A percentile compares a stretch with the other conserved stretches of the same genome.
These are phyloP conservation scores for Diloba caeruleocephala DNA, from an alignment of 2,888 invertebrate genomes.

Conservation along the genomic window DNA sequence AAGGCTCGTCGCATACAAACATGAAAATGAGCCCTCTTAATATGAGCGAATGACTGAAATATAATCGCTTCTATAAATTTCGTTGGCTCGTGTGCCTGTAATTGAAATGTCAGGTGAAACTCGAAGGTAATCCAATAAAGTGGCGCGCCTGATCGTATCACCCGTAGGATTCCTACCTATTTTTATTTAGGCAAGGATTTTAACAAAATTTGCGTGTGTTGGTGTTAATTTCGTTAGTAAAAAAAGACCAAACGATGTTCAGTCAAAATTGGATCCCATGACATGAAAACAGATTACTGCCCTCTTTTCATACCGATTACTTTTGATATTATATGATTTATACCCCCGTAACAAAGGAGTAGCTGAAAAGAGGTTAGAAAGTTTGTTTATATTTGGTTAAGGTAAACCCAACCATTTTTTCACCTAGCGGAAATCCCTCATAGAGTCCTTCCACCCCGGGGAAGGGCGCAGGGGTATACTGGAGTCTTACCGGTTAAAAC, in stretches of 20 bases:
- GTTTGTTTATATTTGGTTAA: too few relatives aligned
- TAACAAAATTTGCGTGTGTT: constrained; percentile 8
- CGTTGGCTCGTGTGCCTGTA: constrained; percentile 40
- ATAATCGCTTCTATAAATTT: constrained; percentile 46
- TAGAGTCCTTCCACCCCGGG: too few relatives aligned
- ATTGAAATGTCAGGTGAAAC: constrained; percentile 60
- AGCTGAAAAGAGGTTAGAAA: too few relatives aligned
- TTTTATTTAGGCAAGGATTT: constrained; percentile 34
- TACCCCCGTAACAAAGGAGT: too few relatives aligned
- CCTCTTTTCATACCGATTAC: too few relatives aligned
- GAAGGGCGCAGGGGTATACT: too few relatives aligned
- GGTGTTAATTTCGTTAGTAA: constrained; percentile 30
- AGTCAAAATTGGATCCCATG: too few relatives aligned
- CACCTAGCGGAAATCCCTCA: too few relatives aligned
- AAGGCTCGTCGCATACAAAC: constrained; percentile 22
- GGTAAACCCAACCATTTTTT: too few relatives aligned
- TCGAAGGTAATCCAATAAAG: constrained; percentile 55
- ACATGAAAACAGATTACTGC: too few relatives aligned
- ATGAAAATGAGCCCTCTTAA: constrained; percentile 38
- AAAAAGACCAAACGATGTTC: constrained; percentile 4
- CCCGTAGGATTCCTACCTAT: constrained; percentile 20
- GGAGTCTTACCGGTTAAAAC: too few relatives aligned
- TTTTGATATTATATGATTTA: too few relatives aligned
- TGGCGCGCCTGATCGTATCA: constrained; percentile 47
- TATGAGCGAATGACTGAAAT: constrained; percentile 31